Base-by-base conservation (phyloP, 2,888 invertebrate genomes). In the Therioaphis trifolii region DNA sequence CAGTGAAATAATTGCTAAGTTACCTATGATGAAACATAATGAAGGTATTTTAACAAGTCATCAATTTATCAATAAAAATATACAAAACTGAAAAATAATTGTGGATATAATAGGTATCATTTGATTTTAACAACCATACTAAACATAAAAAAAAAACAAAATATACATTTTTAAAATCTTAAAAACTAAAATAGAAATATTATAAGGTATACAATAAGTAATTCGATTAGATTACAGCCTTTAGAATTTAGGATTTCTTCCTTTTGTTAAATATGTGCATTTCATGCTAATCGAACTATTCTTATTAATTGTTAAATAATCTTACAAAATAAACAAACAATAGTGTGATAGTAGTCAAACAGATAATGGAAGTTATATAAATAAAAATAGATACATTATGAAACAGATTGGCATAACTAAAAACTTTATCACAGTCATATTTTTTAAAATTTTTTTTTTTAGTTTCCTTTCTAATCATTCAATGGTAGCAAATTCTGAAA, bases 171-270 rank as follows among this genome's bases (percentile, higher is more conserved):
- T 52, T 24, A 27, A 58, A 55, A 49, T 49, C 15, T 66, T 35
- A 69, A 58, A 58, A 72, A 21, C 27, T 52, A 55, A 58, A 58
- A 72, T 24, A 29, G 9, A 80, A 71, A 71, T 12, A 68, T n/a
- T 49, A 63, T 18, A 15, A 69, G 15, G 24, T 46, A 77, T 18
- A 77, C 43, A 63, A 61, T 77, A 77, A 46, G 71, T 80, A 80
- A 80, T 80, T 80, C 80, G 80, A 80, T 66, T 72, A 71, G 46
- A 61, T 80, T 80, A 71, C 80, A 80, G 80, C 80, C 80, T 80
- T 80, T 72, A 61, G 61, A 61, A 80, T 80, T 49, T 80, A 80
- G 71, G 69, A 40, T 69, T 55, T 24, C 27, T 29, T 58, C 63
- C 24, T 29, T 46, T 58, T 80, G 21, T 69, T 52, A 24, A 40